Evolutionary conservation across 2,797 vertebrate species (phyloP), one percentile per base, ranked within the genome.

Genomic region (Hippoglossus hippoglossus): DNA sequence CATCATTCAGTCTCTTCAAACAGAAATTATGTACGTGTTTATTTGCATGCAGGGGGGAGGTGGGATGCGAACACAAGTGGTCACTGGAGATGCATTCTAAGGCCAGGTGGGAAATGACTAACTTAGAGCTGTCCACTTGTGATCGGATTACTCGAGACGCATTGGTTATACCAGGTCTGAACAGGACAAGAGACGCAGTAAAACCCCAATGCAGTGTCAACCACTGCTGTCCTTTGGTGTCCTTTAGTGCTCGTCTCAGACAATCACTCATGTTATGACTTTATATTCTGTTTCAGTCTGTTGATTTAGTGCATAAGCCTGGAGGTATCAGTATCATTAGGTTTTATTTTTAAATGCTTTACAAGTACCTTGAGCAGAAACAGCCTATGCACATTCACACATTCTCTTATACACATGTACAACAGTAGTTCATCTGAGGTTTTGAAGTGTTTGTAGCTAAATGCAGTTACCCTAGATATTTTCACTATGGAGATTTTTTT

Each of bases 381-480:
- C 26, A 18, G 22, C 49, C 51, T 19, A 19, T 66, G 28, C 49
- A 52, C 36, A 25, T 68, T 68, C 34, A 58, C 11, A 36, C 39
- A 31, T 21, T 26, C 6, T 44, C 24, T 50, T 67, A 31, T 13
- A 46, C 46, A 26, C 26, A 22, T 16, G 46, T 54, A 26, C 49
- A 79, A 36, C 49, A 53, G n/a, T 24, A 66, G 34, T 41, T 34
- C 49, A 36, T 52, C n/a, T 22, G 21, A 68, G 49, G 47, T 73
- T 49, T 65, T 39, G 50, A 51, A 54, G 9, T 11, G n/a, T 44
- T 70, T 79, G n/a, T 25, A 64, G 56, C 63, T 44, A 61, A 73
- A 60, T 56, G 10, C 61, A 75, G 73, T 34, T 12, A 25, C n/a
- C 66, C 39, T 59, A 77, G 59, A 31, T 75, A 71, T 63, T 71